phyloP scores from a whole-genome alignment of 2,797 vertebrate species.

The Pogoniulus pusillus region DNA sequence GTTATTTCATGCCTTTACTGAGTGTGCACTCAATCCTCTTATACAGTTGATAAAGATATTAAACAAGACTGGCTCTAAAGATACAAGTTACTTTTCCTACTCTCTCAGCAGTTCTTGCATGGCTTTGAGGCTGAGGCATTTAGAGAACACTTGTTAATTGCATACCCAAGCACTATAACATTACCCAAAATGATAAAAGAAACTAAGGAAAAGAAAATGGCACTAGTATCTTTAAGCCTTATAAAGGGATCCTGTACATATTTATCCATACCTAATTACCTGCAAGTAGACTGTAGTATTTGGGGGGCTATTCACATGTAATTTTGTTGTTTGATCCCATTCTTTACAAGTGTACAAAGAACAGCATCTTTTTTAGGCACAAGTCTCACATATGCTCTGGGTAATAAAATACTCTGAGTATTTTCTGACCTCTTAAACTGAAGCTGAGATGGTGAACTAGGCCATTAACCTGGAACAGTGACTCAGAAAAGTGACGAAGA shows the following conservation, averaged over 20 bases:
- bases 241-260: rapidly evolving
- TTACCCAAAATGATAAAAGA: neutral
- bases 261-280: neutral
- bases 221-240: neutral
- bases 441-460: neutral
- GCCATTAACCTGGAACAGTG: neutral
- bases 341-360: neutral
- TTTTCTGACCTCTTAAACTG: neutral
- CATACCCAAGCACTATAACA: neutral
- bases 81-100: no score
- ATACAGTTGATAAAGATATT: no score
- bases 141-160: neutral
- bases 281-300: neutral
- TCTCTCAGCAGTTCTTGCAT: neutral
- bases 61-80: no score
- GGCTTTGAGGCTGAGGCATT: neutral
- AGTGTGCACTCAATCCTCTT: no score
- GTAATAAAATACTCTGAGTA: neutral
- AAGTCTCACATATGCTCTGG: neutral
- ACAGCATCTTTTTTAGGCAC: neutral
- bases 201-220: neutral
- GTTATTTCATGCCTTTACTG: neutral
- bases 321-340: neutral
- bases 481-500: neutral
- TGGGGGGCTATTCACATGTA: neutral